A percentile compares a stretch with the other conserved stretches of the same genome.
Evolutionary conservation across 2,888 invertebrate species (phyloP).

Genomic region (Plutella xylostella): DNA sequence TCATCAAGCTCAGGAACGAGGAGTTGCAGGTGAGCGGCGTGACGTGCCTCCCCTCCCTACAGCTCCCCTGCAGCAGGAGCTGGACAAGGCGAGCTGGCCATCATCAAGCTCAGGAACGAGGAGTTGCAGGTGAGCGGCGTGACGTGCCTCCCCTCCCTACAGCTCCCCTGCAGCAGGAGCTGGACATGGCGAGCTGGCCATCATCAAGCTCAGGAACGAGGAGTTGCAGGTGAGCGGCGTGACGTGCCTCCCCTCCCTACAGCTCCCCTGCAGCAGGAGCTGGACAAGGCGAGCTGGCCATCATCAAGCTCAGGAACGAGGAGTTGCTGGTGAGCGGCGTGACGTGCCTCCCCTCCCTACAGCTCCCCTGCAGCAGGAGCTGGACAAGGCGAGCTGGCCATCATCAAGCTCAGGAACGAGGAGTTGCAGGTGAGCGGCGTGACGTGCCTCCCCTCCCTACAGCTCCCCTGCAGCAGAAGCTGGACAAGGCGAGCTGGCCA

Average conservation of each 20-base stretch:
- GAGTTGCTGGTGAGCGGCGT: slow-evolving; percentile 81
- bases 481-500: slow-evolving; percentile 81
- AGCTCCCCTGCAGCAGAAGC: no score
- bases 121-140: slow-evolving; percentile 81
- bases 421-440: slow-evolving; percentile 81
- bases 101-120: slow-evolving; percentile 83
- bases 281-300: slow-evolving; percentile 81
- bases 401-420: slow-evolving; percentile 83
- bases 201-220: slow-evolving; percentile 83
- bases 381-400: slow-evolving; percentile 81
- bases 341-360: no score
- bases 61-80: no score
- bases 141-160: no score
- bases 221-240: slow-evolving; percentile 81
- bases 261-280: no score
- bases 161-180: no score
- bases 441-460: no score
- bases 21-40: slow-evolving; percentile 81
- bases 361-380: no score
- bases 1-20: slow-evolving; percentile 83
- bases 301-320: slow-evolving; percentile 83
- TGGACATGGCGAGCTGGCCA: slow-evolving; percentile 81
- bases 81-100: slow-evolving; percentile 81
- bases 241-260: no score
- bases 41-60: no score